These are phyloP conservation scores for Psophia crepitans DNA, from an alignment of 2,113 vertebrate species.

Conservation along the genomic window DNA sequence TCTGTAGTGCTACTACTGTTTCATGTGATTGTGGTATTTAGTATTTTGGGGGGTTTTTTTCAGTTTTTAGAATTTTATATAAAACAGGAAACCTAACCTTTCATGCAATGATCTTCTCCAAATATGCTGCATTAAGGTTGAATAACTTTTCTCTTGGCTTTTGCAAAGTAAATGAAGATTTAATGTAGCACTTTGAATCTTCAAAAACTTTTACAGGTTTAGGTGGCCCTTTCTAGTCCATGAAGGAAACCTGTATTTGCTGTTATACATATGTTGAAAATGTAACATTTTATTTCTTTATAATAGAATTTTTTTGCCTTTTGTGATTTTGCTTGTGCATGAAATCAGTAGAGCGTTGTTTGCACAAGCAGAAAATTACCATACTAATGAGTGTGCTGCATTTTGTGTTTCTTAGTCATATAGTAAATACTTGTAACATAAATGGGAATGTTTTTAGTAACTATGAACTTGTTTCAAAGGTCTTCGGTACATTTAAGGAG, in stretches of 20 bases:
- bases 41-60: background rate
- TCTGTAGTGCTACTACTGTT: constrained; percentile 25
- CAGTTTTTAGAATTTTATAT: background rate
- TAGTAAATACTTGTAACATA: constrained; percentile 2
- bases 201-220: background rate
- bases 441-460: constrained; percentile 3
- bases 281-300: background rate
- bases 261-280: background rate
- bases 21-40: background rate
- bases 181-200: background rate
- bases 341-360: background rate
- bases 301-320: background rate
- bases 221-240: background rate
- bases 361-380: constrained; percentile 18
- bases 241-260: background rate
- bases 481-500: background rate
- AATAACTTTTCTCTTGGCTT: background rate
- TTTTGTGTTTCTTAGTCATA: background rate
- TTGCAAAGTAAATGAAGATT: background rate
- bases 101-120: background rate
- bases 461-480: background rate
- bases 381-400: background rate
- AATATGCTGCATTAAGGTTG: background rate
- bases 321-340: background rate
- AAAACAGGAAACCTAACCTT: background rate